Evolutionary conservation across 2,888 invertebrate genomes (phyloP).

Genomic region (Xylota sylvarum): DNA sequence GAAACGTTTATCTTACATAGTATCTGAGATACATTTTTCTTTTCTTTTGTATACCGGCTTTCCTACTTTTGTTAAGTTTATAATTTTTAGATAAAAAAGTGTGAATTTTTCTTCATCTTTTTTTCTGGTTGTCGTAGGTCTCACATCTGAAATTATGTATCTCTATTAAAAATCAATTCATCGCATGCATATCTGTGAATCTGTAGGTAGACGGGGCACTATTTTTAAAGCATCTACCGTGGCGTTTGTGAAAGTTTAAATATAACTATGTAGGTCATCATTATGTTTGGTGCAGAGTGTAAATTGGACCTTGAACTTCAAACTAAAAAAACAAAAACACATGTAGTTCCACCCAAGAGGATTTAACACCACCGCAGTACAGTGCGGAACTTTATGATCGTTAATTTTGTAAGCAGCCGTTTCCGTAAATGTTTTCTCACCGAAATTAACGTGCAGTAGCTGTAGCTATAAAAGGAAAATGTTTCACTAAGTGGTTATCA

Average conservation of each 20-base stretch:
- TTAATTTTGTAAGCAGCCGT: constrained; percentile 1
- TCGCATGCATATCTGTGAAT: not conserved
- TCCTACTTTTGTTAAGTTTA: not conserved
- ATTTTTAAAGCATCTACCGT: not conserved
- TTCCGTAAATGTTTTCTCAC: constrained; percentile 7
- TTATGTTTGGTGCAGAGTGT: not conserved
- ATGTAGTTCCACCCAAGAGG: not conserved
- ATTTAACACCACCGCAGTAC: not conserved
- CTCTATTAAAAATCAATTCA: not conserved
- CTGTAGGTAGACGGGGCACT: not conserved
- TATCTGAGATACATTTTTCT: constrained; percentile 25
- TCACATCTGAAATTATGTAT: not conserved
- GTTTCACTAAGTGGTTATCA: not conserved
- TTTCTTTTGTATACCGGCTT: not conserved
- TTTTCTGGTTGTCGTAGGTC: constrained; percentile 14
- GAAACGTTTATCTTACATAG: constrained; percentile 36
- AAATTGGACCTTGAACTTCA: not conserved
- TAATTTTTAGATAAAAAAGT: not conserved
- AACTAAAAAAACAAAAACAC: not conserved
- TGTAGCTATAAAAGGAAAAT: not conserved
- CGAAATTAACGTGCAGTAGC: constrained; percentile 5
- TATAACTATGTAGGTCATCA: not conserved
- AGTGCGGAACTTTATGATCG: constrained; percentile 5
- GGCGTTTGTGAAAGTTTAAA: not conserved
- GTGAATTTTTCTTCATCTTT: constrained; percentile 2